Percentiles rank a stretch among this genome's conserved stretches.
These are phyloP conservation scores for Danionella cerebrum DNA, from an alignment of 2,113 vertebrate species.

Conservation along the genomic window DNA sequence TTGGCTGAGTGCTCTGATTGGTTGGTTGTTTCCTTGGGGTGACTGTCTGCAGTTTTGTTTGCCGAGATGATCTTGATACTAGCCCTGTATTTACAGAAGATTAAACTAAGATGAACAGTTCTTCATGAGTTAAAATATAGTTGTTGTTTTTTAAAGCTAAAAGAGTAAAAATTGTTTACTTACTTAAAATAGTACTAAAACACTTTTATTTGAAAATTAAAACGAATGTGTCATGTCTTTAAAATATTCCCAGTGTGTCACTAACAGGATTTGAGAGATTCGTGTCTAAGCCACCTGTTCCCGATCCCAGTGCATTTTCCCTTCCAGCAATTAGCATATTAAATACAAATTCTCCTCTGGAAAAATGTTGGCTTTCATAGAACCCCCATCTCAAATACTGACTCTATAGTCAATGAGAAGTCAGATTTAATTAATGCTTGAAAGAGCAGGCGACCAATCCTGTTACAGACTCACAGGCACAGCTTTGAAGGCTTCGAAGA, in stretches of 20 bases:
- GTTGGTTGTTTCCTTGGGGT: too few relatives aligned
- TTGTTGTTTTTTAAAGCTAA: too few relatives aligned
- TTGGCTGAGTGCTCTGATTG: too few relatives aligned
- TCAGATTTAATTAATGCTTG: conserved; percentile 31
- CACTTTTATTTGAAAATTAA: background rate
- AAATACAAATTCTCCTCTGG: background rate
- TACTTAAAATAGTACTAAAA: background rate
- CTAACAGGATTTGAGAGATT: background rate
- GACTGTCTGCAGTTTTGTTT: too few relatives aligned
- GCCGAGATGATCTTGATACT: too few relatives aligned
- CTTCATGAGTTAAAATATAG: too few relatives aligned
- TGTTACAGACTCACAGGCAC: conserved; percentile 13
- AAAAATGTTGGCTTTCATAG: background rate
- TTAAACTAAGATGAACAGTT: too few relatives aligned
- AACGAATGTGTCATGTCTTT: background rate
- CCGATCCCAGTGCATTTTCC: background rate
- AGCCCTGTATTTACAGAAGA: too few relatives aligned
- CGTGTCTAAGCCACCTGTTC: background rate
- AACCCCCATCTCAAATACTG: background rate
- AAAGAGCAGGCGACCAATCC: conserved; percentile 19
- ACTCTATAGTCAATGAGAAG: background rate
- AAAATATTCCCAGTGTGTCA: background rate
- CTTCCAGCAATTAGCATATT: background rate
- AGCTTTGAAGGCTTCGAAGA: conserved; percentile 32
- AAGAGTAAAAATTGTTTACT: too few relatives aligned